phyloP scores from a whole-genome alignment of 2,888 invertebrate species.

The Mystacides longicornis region DNA sequence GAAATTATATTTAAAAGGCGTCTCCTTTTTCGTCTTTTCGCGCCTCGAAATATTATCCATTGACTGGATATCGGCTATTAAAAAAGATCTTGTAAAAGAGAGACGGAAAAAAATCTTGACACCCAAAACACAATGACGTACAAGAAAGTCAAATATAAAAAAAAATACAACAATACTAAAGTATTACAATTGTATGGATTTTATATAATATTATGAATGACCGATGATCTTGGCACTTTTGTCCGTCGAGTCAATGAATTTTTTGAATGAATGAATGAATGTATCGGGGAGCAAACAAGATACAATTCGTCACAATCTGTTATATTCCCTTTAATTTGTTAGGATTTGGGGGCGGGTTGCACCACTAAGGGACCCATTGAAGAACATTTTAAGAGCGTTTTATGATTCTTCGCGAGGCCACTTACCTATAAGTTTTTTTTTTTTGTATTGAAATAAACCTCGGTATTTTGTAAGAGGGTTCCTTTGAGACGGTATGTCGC shows the following conservation, averaged over 20 bases:
- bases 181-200: background rate
- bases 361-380: conserved; percentile 13
- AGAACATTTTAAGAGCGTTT: conserved; percentile 1
- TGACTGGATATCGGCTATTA: too few relatives aligned
- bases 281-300: conserved; percentile 3
- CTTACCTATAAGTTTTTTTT: too few relatives aligned
- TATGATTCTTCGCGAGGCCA: background rate
- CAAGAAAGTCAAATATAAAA: background rate
- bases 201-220: background rate
- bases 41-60: too few relatives aligned
- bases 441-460: too few relatives aligned
- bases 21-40: too few relatives aligned
- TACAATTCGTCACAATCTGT: conserved; percentile 16
- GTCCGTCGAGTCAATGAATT: conserved; percentile 3
- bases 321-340: conserved; percentile 18
- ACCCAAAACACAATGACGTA: background rate
- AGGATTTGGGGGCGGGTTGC: conserved; percentile 6
- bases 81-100: too few relatives aligned
- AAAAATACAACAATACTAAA: background rate
- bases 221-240: background rate
- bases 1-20: too few relatives aligned
- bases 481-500: too few relatives aligned
- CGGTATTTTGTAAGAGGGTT: too few relatives aligned
- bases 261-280: conserved; percentile 1
- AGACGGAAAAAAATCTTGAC: too few relatives aligned